These are phyloP conservation scores for Mallotus villosus DNA, from an alignment of 2,797 vertebrate genomes.

Conservation along the genomic window DNA sequence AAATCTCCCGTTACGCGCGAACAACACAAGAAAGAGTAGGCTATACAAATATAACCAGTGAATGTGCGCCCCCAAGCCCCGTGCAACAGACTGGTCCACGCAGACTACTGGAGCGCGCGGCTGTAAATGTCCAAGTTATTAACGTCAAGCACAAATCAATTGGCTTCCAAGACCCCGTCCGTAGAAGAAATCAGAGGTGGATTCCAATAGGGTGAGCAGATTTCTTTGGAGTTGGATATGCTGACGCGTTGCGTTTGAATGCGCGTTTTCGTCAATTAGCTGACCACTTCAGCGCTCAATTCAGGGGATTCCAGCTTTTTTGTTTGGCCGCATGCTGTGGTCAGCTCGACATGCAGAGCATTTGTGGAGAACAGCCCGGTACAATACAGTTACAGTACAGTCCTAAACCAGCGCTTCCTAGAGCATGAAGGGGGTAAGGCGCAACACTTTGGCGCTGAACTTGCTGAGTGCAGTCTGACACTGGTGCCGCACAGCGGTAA, in stretches of 20 bases:
- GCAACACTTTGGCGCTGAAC: slow-evolving; percentile 16
- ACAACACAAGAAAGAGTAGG: background rate
- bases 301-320: slow-evolving; percentile 25
- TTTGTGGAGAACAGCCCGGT: background rate
- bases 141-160: slow-evolving; percentile 11
- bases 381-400: background rate
- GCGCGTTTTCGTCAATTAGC: slow-evolving; percentile 44
- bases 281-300: slow-evolving; percentile 21
- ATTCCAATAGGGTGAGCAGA: slow-evolving; percentile 19
- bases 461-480: slow-evolving; percentile 32
- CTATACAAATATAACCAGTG: background rate
- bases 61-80: slow-evolving; percentile 2
- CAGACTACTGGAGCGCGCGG: slow-evolving; percentile 14
- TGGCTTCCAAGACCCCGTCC: slow-evolving; percentile 25
- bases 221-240: slow-evolving; percentile 11
- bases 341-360: background rate
- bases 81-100: background rate
- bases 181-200: slow-evolving; percentile 20
- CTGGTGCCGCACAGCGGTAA: slow-evolving; percentile 19
- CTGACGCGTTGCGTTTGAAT: slow-evolving; percentile 42
- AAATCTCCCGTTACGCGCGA: slow-evolving; percentile 1
- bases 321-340: slow-evolving; percentile 15
- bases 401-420: background rate
- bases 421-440: background rate
- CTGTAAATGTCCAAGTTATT: slow-evolving; percentile 13